phyloP scores from a whole-genome alignment of 2,888 invertebrate species.

The Julus scanicus region DNA sequence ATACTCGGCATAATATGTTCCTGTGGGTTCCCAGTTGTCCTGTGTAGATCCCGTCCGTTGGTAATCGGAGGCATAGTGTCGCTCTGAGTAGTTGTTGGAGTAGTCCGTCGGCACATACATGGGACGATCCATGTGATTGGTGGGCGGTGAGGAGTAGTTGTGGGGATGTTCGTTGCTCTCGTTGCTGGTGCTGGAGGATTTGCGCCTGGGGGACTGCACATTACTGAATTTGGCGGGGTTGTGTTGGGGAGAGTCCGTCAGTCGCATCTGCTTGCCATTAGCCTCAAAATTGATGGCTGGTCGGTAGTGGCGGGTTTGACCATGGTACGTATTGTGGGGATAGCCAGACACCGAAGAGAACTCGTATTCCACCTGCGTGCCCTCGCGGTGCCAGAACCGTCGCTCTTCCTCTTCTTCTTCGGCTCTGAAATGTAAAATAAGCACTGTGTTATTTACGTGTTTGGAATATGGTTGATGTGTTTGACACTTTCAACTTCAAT shows the following conservation, averaged over 20 bases:
- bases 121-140: constrained; percentile 55
- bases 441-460: too few species aligned
- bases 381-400: constrained; percentile 60
- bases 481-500: too few species aligned
- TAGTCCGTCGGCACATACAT: constrained; percentile 57
- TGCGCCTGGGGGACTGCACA: constrained; percentile 78
- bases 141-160: constrained; percentile 52
- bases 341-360: constrained; percentile 73
- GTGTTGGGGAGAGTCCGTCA: constrained; percentile 75
- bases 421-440: constrained; percentile 41
- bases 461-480: too few species aligned
- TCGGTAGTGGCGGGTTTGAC: constrained; percentile 80
- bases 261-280: constrained; percentile 73
- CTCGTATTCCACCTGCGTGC: constrained; percentile 69
- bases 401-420: constrained; percentile 60
- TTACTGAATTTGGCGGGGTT: constrained; percentile 66
- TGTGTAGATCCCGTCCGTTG: neutral
- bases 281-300: constrained; percentile 61
- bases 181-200: constrained; percentile 76
- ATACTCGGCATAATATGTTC: constrained; percentile 60
- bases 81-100: constrained; percentile 46
- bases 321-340: constrained; percentile 91
- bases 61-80: constrained; percentile 46
- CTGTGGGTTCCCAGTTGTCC: neutral
- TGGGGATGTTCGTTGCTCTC: constrained; percentile 78